These are phyloP conservation scores for Diadegma fenestrale DNA, from an alignment of 2,888 invertebrate species.

Conservation along the genomic window DNA sequence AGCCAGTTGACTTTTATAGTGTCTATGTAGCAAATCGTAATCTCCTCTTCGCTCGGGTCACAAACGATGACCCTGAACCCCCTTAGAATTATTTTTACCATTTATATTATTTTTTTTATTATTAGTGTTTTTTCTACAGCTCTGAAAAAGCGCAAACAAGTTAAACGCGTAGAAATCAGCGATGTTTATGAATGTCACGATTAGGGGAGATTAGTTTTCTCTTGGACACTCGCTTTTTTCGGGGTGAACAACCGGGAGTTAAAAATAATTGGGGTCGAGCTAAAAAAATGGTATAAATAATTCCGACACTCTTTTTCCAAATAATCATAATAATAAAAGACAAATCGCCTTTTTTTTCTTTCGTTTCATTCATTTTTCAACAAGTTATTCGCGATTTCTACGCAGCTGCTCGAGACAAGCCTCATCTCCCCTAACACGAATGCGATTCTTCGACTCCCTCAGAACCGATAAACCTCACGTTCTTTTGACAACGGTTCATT, in stretches of 20 bases:
- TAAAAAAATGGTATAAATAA: not conserved
- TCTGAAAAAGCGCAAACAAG: conserved; percentile 1
- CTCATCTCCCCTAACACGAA: not conserved
- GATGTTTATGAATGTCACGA: conserved; percentile 22
- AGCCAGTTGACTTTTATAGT: conserved; percentile 53
- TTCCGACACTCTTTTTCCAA: not conserved
- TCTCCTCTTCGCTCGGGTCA: conserved; percentile 47
- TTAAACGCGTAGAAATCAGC: conserved; percentile 21
- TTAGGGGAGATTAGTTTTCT: conserved; percentile 17
- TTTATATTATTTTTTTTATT: not conserved
- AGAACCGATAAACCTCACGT: not conserved
- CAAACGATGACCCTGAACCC: conserved; percentile 34
- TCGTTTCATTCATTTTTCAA: not conserved
- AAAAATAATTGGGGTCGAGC: conserved; percentile 1
- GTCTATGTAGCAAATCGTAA: conserved; percentile 22
- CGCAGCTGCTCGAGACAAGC: not conserved
- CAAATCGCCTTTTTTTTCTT: not conserved
- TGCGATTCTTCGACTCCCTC: not conserved
- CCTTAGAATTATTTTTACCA: conserved; percentile 35
- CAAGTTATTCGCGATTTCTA: not conserved
- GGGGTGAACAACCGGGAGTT: not conserved
- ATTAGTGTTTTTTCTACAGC: not conserved
- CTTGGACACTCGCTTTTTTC: not conserved
- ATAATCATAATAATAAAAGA: not conserved
- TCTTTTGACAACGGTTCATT: not conserved